These are phyloP conservation scores for Neuroscelio doddi DNA, from an alignment of 2,888 invertebrate species.

Conservation along the genomic window DNA sequence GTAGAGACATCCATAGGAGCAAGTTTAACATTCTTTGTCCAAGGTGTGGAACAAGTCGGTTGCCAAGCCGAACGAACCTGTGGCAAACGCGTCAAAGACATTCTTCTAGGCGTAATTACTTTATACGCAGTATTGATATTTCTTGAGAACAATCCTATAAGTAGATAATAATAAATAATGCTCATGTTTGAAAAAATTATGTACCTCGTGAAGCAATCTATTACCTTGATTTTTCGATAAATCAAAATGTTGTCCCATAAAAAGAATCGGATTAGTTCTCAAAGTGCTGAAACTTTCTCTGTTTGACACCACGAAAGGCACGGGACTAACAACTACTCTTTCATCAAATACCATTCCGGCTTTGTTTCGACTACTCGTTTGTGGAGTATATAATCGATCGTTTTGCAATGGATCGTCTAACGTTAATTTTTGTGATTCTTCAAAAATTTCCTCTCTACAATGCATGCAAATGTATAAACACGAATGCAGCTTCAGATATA, in stretches of 20 bases:
- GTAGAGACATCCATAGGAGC: conserved; percentile 65
- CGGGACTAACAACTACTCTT: conserved; percentile 67
- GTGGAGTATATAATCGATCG: background rate
- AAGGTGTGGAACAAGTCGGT: conserved; percentile 60
- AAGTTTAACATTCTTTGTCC: conserved; percentile 66
- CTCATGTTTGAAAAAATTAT: conserved; percentile 6
- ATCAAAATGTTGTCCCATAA: conserved; percentile 56
- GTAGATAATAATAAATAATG: background rate
- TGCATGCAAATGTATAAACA: too few species aligned
- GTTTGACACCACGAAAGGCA: conserved; percentile 64
- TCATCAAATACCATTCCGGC: conserved; percentile 67
- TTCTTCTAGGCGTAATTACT: conserved; percentile 50
- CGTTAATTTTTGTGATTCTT: too few species aligned
- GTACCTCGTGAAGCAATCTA: conserved; percentile 16
- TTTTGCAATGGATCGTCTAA: background rate
- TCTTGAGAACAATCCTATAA: background rate
- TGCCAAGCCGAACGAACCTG: conserved; percentile 65
- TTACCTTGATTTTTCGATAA: conserved; percentile 56
- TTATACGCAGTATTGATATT: conserved; percentile 28
- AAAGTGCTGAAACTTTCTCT: conserved; percentile 68
- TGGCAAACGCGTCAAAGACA: conserved; percentile 52
- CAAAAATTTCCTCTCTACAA: too few species aligned
- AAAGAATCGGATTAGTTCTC: conserved; percentile 63
- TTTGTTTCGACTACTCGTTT: conserved; percentile 58
- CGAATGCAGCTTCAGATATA: too few species aligned